A percentile compares a stretch with the other conserved stretches of the same genome.
phyloP scores from a whole-genome alignment of 2,113 vertebrate species.

The Poecile atricapillus region DNA sequence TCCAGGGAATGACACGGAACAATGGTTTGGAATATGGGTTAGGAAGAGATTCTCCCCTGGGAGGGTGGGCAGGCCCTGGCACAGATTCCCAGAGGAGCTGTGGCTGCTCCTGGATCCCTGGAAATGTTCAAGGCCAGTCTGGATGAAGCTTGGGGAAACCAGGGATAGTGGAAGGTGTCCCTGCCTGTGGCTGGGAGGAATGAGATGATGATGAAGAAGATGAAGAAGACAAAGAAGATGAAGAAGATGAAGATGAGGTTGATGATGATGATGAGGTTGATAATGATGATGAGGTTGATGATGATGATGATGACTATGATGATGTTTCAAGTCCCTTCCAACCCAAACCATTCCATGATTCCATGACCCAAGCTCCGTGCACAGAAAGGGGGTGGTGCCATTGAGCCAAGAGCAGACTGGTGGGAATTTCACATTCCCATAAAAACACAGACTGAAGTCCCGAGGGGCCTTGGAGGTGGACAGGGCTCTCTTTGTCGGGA shows the following conservation, averaged over 20 bases:
- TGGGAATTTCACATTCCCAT: background rate
- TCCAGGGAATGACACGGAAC: background rate
- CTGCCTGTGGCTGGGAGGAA: background rate
- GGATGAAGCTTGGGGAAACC: fast-evolving
- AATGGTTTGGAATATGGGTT: fast-evolving
- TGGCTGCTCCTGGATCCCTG: background rate
- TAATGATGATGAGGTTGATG: no score
- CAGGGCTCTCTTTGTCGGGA: background rate
- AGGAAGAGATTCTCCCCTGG: background rate
- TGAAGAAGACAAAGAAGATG: no score
- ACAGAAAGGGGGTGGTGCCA: background rate
- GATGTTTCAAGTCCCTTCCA: background rate
- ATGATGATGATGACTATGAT: background rate
- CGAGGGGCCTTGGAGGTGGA: background rate
- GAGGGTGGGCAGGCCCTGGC: background rate
- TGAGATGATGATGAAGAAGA: no score
- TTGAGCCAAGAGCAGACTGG: background rate
- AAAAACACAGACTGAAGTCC: background rate
- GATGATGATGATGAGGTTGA: no score
- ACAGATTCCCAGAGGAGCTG: background rate
- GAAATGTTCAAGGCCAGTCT: background rate
- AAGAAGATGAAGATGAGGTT: no score
- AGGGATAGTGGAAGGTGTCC: background rate
- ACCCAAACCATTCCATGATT: background rate
- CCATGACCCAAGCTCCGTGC: background rate